Evolutionary conservation across 2,888 invertebrate genomes (phyloP).

Genomic region (Hartigia nigra): DNA sequence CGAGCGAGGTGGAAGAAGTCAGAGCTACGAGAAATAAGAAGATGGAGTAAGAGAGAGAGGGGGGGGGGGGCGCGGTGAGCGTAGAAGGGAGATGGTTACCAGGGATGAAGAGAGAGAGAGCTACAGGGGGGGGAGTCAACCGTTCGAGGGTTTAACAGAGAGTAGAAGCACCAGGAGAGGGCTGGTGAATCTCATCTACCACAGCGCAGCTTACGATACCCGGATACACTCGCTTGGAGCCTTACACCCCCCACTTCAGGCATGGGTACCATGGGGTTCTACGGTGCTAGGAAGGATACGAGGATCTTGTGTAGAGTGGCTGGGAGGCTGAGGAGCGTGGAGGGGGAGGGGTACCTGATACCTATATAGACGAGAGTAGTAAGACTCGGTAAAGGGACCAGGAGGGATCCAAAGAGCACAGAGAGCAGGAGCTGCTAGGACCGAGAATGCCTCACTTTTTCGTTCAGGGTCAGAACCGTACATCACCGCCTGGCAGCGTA

Average conservation of each 20-base stretch:
- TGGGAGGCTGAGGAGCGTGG: slow-evolving; percentile 18
- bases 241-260: slow-evolving; percentile 46
- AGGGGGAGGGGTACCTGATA: slow-evolving; percentile 18
- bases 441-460: slow-evolving; percentile 46
- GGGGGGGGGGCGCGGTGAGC: slow-evolving; percentile 26
- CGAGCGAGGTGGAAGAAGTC: slow-evolving; percentile 2
- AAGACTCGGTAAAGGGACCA: slow-evolving; percentile 25
- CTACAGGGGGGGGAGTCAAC: slow-evolving; percentile 1
- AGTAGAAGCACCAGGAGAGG: slow-evolving; percentile 16
- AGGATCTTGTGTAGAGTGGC: not conserved
- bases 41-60: slow-evolving; percentile 18
- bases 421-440: slow-evolving; percentile 20
- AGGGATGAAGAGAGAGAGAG: not conserved
- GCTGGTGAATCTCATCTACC: slow-evolving; percentile 2
- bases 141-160: slow-evolving; percentile 19
- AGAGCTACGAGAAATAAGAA: slow-evolving; percentile 4
- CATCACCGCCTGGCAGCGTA: slow-evolving; percentile 53
- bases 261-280: slow-evolving; percentile 23
- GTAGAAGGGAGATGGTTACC: slow-evolving; percentile 13
- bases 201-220: slow-evolving; percentile 39
- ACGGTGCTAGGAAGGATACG: slow-evolving; percentile 7
- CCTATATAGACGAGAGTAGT: slow-evolving; percentile 19
- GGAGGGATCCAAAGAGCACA: slow-evolving; percentile 16
- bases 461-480: slow-evolving; percentile 62
- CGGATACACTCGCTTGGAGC: slow-evolving; percentile 53